Conservation (phyloP, 2,888 invertebrate species). For the Pediacus dermestoides region DNA sequence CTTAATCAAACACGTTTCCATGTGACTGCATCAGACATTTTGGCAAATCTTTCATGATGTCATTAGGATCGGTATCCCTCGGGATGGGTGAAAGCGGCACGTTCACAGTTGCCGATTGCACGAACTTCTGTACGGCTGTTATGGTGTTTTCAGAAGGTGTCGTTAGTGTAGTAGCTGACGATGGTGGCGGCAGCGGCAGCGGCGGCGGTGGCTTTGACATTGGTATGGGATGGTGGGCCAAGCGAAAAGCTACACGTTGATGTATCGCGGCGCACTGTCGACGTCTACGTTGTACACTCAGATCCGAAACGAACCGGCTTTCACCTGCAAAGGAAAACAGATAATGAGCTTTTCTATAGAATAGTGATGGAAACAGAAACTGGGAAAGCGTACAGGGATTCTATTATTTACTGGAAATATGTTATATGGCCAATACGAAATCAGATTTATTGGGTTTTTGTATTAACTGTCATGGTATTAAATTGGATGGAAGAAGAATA, state of each 20-base stretch:
- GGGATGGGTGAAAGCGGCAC: slow-evolving; percentile 33
- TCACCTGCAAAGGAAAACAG: slow-evolving; percentile 41
- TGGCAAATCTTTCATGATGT: slow-evolving; percentile 31
- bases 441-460: no score
- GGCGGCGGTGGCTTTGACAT: slow-evolving; percentile 4
- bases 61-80: slow-evolving; percentile 27
- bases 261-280: slow-evolving; percentile 15
- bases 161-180: no score
- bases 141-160: slow-evolving; percentile 6
- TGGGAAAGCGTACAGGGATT: no score
- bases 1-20: slow-evolving; percentile 37
- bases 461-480: no score
- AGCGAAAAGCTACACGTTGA: slow-evolving; percentile 36
- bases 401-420: no score
- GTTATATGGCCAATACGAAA: no score
- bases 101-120: slow-evolving; percentile 31
- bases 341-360: no score
- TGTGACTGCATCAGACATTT: slow-evolving; percentile 38
- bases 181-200: slow-evolving; percentile 1
- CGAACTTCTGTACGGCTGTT: slow-evolving; percentile 20
- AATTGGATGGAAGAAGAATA: no score
- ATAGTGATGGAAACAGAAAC: no score
- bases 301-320: slow-evolving; percentile 52
- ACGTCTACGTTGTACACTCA: slow-evolving; percentile 44
- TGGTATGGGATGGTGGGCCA: slow-evolving; percentile 35